These are phyloP conservation scores for Pomacea canaliculata DNA, from an alignment of 2,888 invertebrate genomes.

Conservation along the genomic window DNA sequence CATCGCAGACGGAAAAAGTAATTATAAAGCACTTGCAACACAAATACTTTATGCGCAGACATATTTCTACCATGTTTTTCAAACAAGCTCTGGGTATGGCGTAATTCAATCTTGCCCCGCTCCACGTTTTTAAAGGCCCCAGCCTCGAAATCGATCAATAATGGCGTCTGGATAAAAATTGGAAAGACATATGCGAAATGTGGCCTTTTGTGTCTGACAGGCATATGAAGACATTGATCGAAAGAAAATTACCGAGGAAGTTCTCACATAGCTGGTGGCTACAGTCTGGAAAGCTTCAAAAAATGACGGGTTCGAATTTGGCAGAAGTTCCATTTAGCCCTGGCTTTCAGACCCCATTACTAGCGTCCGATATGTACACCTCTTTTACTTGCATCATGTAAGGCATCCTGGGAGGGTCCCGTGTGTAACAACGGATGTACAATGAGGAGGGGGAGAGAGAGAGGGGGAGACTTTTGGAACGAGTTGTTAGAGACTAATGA, in stretches of 20 bases:
- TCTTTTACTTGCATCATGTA: too few species aligned
- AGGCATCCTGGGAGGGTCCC: too few species aligned
- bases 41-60: too few species aligned
- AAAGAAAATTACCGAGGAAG: slow-evolving; percentile 18
- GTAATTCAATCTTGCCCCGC: too few species aligned
- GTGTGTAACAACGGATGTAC: background rate
- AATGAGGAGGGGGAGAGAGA: background rate
- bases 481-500: background rate
- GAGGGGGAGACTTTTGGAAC: background rate
- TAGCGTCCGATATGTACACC: too few species aligned
- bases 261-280: slow-evolving; percentile 16
- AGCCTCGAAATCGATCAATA: slow-evolving; percentile 14
- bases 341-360: background rate
- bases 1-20: slow-evolving; percentile 21
- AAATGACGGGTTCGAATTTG: slow-evolving; percentile 19
- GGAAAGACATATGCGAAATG: slow-evolving; percentile 25
- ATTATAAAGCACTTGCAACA: slow-evolving; percentile 21
- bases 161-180: slow-evolving; percentile 19
- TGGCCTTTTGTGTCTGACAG: slow-evolving; percentile 24
- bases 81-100: too few species aligned
- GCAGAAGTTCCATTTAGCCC: slow-evolving; percentile 20
- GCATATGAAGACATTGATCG: slow-evolving; percentile 22
- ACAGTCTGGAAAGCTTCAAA: slow-evolving; percentile 12
- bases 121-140: background rate
- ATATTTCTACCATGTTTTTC: too few species aligned